A percentile compares a stretch with the other conserved stretches of the same genome.
Conservation (phyloP, 2,797 vertebrate genomes). For the Onychomys leucogaster region DNA sequence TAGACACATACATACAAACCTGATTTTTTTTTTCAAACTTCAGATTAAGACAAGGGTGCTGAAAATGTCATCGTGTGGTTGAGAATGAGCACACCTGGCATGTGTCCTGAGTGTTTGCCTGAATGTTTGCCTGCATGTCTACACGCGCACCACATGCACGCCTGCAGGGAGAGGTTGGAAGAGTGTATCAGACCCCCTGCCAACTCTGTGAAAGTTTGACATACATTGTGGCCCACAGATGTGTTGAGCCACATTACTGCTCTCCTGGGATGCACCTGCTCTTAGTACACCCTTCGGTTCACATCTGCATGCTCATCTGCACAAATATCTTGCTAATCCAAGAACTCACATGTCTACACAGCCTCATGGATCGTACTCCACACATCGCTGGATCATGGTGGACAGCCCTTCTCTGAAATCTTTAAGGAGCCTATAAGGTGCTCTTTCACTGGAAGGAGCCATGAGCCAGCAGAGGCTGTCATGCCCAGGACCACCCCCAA, state of each 20-base stretch:
- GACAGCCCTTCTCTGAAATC: slow-evolving; percentile 28
- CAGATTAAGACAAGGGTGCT: not conserved
- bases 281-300: not conserved
- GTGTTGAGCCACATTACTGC: not conserved
- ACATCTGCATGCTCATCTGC: not conserved
- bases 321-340: not conserved
- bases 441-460: slow-evolving; percentile 29
- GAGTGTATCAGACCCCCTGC: not conserved
- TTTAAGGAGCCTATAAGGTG: not conserved
- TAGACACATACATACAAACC: not conserved
- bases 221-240: not conserved
- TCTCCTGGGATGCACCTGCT: not conserved
- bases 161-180: not conserved
- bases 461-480: slow-evolving; percentile 2
- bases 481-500: slow-evolving; percentile 70
- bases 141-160: not conserved
- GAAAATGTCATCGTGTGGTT: not conserved
- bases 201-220: not conserved
- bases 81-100: not conserved
- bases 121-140: not conserved
- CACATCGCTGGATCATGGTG: not conserved
- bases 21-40: not conserved
- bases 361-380: not conserved
- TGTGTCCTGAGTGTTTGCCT: not conserved
- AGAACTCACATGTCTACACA: not conserved